Evolutionary conservation across 2,797 vertebrate genomes (phyloP).

Genomic region (Podarcis siculus): DNA sequence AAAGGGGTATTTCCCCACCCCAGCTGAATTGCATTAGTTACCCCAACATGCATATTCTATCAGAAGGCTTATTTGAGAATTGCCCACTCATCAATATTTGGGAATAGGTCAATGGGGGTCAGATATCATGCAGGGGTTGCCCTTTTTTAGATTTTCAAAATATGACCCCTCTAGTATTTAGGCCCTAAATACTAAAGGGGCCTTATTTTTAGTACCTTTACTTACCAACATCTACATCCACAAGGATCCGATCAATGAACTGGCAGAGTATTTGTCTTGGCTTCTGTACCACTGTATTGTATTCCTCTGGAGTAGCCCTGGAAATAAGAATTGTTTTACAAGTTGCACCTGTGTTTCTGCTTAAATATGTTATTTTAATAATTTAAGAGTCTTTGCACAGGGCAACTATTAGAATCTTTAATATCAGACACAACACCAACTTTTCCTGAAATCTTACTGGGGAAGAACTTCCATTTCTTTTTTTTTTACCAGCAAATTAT

Average conservation of each 20-base stretch:
- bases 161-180: not conserved
- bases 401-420: not conserved
- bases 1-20: not conserved
- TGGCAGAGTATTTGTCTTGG: conserved; percentile 97
- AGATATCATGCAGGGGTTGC: not conserved
- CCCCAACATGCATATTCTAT: not conserved
- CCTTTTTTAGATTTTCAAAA: not conserved
- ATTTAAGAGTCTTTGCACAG: not conserved
- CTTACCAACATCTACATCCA: conserved; percentile 95
- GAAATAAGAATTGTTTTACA: conserved; percentile 54
- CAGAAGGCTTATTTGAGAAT: not conserved
- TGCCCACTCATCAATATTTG: not conserved
- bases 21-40: not conserved
- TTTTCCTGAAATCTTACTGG: not conserved
- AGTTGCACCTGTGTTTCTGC: not conserved
- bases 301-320: conserved; percentile 89
- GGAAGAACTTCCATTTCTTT: not conserved
- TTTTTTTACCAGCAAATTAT: not conserved
- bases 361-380: not conserved
- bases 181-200: not conserved
- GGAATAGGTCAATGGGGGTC: not conserved
- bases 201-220: conserved; percentile 9
- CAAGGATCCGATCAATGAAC: conserved; percentile 96
- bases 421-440: not conserved
- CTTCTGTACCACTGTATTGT: conserved; percentile 90